Evolutionary conservation across 2,113 vertebrate genomes (phyloP).

Genomic region (Choloepus hoffmanni): DNA sequence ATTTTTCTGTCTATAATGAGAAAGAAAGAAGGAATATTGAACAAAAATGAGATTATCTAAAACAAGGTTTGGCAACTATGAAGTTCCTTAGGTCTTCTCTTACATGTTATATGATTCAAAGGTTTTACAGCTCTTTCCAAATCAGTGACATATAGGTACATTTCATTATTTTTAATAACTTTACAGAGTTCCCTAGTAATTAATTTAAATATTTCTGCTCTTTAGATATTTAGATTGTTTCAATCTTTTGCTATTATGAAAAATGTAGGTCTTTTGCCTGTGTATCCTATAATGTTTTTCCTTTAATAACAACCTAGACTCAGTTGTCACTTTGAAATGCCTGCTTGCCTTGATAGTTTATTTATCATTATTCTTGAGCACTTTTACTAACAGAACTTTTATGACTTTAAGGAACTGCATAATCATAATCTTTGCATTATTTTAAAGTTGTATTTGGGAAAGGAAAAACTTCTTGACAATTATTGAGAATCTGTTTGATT

Average conservation of each 20-base stretch:
- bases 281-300: neutral
- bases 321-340: neutral
- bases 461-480: neutral
- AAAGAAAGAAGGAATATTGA: too few species aligned
- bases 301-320: neutral
- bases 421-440: neutral
- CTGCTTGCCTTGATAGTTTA: neutral
- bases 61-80: too few species aligned
- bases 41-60: too few species aligned
- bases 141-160: neutral
- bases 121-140: neutral
- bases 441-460: conserved; percentile 40
- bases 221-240: neutral
- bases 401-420: neutral
- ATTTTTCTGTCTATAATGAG: neutral
- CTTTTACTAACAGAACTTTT: neutral
- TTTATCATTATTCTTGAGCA: neutral
- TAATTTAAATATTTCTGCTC: neutral
- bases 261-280: neutral
- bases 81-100: too few species aligned
- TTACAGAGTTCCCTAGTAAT: neutral
- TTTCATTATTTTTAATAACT: neutral
- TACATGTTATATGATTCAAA: neutral
- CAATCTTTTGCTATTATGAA: neutral
- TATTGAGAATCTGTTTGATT: conserved; percentile 19